Percentiles rank a stretch among this genome's conserved stretches.
These are phyloP conservation scores for Brachionichthys hirsutus DNA, from an alignment of 2,113 vertebrate species.

Conservation along the genomic window DNA sequence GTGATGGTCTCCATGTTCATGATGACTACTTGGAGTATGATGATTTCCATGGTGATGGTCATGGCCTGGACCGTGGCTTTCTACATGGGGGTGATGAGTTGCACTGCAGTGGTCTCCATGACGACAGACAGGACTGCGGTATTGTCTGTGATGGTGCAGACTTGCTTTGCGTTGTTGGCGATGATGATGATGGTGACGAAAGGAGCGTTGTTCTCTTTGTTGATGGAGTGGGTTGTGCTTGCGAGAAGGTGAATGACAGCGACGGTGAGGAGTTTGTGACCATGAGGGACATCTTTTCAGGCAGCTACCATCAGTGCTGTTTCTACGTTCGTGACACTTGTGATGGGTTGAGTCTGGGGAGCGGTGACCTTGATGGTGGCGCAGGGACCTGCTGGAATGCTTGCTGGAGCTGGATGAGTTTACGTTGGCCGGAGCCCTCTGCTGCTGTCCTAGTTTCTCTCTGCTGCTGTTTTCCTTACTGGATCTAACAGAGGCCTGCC, in stretches of 20 bases:
- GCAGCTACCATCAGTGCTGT: slow-evolving; percentile 36
- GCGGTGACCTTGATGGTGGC: slow-evolving; percentile 23
- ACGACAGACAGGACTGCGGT: neutral
- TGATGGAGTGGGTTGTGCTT: slow-evolving; percentile 31
- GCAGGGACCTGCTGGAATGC: slow-evolving; percentile 44
- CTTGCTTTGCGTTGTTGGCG: neutral
- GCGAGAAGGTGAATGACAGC: slow-evolving; percentile 22
- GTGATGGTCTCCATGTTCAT: slow-evolving; percentile 22
- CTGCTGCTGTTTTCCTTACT: slow-evolving; percentile 28
- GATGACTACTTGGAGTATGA: neutral
- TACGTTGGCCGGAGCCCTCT: slow-evolving; percentile 35
- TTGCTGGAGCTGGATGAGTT: slow-evolving; percentile 57
- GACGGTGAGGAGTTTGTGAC: slow-evolving; percentile 32
- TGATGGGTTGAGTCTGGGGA: slow-evolving; percentile 20
- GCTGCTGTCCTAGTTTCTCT: slow-evolving; percentile 28
- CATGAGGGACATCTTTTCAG: slow-evolving; percentile 34
- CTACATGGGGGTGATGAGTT: slow-evolving; percentile 19
- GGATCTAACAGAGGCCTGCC: slow-evolving; percentile 30
- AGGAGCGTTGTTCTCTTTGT: slow-evolving; percentile 5
- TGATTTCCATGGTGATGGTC: slow-evolving; percentile 12
- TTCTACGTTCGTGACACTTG: slow-evolving; percentile 8
- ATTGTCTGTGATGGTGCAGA: slow-evolving; percentile 2
- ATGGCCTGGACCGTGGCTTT: slow-evolving; percentile 1
- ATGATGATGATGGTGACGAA: slow-evolving; percentile 1
- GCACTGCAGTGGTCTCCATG: neutral